These are phyloP conservation scores for Macrotis lagotis DNA, from an alignment of 2,113 vertebrate species.

Conservation along the genomic window DNA sequence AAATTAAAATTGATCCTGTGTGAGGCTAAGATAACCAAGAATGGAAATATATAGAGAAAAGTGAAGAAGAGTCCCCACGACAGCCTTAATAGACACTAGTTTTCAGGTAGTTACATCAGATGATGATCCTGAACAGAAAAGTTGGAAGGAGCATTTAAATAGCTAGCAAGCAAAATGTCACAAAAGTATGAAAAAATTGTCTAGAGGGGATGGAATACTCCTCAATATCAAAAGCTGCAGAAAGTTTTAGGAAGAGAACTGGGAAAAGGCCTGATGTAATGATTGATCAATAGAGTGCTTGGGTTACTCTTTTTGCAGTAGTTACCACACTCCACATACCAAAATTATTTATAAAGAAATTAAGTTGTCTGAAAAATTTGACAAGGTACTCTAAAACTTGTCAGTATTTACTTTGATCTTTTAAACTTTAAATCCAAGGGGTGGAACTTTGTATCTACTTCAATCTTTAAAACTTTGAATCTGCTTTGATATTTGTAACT, in stretches of 20 bases:
- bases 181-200: background rate
- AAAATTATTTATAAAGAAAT: background rate
- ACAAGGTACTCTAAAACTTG: too few relatives aligned
- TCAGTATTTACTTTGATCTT: too few relatives aligned
- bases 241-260: background rate
- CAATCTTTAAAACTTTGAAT: too few relatives aligned
- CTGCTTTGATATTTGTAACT: background rate
- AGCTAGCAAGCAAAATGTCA: too few relatives aligned
- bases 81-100: background rate
- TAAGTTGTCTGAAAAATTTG: background rate
- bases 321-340: background rate
- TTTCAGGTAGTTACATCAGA: background rate
- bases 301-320: background rate
- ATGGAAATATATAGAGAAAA: background rate
- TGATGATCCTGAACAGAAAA: background rate
- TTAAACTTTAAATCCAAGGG: too few relatives aligned
- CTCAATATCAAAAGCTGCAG: background rate
- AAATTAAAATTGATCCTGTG: background rate
- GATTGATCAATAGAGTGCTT: background rate
- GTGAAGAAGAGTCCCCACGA: background rate
- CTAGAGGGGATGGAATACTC: background rate
- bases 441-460: background rate
- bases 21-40: background rate
- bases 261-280: background rate
- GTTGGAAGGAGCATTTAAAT: background rate